phyloP scores from a whole-genome alignment of 2,113 vertebrate species.

The Syrmaticus mikado region DNA sequence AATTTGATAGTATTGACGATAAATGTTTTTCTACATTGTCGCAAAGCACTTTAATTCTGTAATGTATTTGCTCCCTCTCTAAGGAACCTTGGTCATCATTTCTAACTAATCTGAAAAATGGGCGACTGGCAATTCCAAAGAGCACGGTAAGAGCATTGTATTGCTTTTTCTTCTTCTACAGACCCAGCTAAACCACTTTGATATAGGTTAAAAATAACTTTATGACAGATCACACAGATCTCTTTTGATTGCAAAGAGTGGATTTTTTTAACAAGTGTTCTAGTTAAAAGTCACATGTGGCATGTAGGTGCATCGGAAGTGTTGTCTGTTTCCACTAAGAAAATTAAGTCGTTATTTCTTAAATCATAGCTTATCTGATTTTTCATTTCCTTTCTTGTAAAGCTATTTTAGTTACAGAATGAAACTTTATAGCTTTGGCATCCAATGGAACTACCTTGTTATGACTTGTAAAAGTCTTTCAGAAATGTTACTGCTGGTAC shows the following conservation, averaged over 20 bases:
- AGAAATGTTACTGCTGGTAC: neutral
- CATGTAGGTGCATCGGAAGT: neutral
- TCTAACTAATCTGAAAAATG: constrained; percentile 67
- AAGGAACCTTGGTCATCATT: constrained; percentile 90
- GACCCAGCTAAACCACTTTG: neutral
- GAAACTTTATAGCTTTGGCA: neutral
- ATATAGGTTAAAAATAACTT: neutral
- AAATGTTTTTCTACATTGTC: neutral
- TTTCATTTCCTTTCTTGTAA: neutral
- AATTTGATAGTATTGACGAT: neutral
- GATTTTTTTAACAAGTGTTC: neutral
- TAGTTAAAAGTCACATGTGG: neutral
- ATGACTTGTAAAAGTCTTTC: neutral
- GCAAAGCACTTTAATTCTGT: neutral
- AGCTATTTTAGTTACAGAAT: neutral
- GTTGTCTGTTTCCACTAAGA: neutral
- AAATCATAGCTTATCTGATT: neutral
- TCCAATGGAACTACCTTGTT: neutral
- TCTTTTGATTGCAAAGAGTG: neutral
- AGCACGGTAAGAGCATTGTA: constrained; percentile 71
- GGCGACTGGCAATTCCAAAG: constrained; percentile 9
- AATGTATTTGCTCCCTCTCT: neutral
- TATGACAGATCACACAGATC: neutral
- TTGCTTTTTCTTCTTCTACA: neutral
- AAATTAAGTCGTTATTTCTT: neutral